Evolutionary conservation across 2,797 vertebrate species (phyloP), one percentile per base, ranked within the genome.

Genomic region (Clarias laeviceps): DNA sequence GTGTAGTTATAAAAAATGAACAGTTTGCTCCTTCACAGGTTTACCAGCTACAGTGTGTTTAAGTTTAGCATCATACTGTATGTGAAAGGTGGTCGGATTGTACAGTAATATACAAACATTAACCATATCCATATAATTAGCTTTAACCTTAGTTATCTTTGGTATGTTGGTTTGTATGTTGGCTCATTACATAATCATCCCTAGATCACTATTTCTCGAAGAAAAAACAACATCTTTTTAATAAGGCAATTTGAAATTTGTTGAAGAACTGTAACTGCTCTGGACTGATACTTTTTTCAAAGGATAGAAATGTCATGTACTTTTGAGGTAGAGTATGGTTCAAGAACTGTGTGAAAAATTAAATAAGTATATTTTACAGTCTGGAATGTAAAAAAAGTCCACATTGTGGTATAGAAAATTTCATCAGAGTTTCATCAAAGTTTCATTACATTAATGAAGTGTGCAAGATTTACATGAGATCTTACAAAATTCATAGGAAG

Each of bases 1-100:
- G 61, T 65, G 15, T 65, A 65, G 78, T 80, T 80, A 80, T 45
- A 64, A 40, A 15, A 64, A 79, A 80, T 45, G 61, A 24, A 18
- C 61, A 64, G 37, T 65, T 80, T 45, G 34, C 59, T 80, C 24
- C 20, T 59, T 22, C 29, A 61, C 14, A 79, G 74, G 34, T 37
- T 62, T 79, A 64, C 27, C 59, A 45, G 59, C 37, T 45, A 45
- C 77, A 80, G 61, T 2, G 0, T 80, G 78, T 50, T 80, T 61
- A 50, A n/a, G 64, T 65, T 80, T 64, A 64, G 24, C 34, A 62
- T 62, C 34, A 8, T 22, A 45, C 8, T 45, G 40, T 45, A 62
- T 77, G 29, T 37, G 20, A 59, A 5, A 34, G 4, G 32, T 62
- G 32, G 32, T 64, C 45, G 37, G 59, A 62, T 40, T 79, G n/a